These are phyloP conservation scores for Drosophila punjabiensis DNA, from an alignment of 1,140 invertebrate species.

Conservation along the genomic window DNA sequence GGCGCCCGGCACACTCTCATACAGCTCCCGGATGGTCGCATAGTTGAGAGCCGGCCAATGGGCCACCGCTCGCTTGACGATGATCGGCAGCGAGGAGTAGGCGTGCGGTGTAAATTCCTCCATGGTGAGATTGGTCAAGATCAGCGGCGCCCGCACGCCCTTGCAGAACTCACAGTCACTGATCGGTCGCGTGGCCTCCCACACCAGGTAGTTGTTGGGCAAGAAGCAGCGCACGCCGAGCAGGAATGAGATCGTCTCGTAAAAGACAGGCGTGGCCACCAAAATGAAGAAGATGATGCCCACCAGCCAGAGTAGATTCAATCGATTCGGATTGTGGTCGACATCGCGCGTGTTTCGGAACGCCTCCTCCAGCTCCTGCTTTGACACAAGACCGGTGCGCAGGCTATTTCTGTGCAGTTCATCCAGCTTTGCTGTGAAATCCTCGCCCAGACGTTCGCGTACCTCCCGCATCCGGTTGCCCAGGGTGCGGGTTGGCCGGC, in stretches of 20 bases:
- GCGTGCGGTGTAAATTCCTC: slow-evolving; percentile 90
- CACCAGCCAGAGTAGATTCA: slow-evolving; percentile 74
- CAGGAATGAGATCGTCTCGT: slow-evolving; percentile 78
- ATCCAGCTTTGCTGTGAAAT: slow-evolving; percentile 70
- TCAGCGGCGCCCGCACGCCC: slow-evolving; percentile 87
- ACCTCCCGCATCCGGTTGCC: slow-evolving; percentile 55
- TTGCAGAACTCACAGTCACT: slow-evolving; percentile 90
- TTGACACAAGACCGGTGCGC: slow-evolving; percentile 73
- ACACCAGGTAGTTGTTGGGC: slow-evolving; percentile 93
- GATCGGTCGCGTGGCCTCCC: slow-evolving; percentile 94
- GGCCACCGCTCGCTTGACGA: slow-evolving; percentile 91
- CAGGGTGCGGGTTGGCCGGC: slow-evolving; percentile 65
- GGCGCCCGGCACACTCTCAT: slow-evolving; percentile 88
- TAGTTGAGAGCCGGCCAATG: slow-evolving; percentile 94
- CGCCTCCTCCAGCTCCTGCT: slow-evolving; percentile 70
- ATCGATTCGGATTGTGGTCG: slow-evolving; percentile 59
- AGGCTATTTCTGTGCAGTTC: slow-evolving; percentile 68
- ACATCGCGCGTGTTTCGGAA: slow-evolving; percentile 71
- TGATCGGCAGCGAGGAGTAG: slow-evolving; percentile 92
- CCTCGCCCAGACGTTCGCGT: slow-evolving; percentile 64
- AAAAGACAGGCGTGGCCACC: slow-evolving; percentile 77
- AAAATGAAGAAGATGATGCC: slow-evolving; percentile 81
- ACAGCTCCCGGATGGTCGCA: slow-evolving; percentile 92
- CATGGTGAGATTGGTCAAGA: slow-evolving; percentile 89
- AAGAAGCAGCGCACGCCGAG: slow-evolving; percentile 90